phyloP scores from a whole-genome alignment of 2,888 invertebrate genomes.

The Alsophila aescularia region DNA sequence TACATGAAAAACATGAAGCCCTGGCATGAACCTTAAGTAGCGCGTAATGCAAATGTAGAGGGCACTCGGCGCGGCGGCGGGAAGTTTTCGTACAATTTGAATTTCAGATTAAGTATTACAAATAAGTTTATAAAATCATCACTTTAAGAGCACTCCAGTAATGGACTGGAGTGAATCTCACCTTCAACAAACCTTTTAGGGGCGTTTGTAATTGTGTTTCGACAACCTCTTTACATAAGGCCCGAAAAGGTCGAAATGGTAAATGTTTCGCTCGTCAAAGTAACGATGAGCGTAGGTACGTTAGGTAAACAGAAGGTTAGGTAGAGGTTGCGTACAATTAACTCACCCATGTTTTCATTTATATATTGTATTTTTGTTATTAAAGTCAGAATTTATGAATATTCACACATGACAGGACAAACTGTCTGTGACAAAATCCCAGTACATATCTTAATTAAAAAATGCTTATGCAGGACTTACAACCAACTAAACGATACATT shows the following conservation, averaged over 20 bases:
- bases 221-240: constrained; percentile 29
- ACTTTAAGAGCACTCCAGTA: constrained; percentile 50
- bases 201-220: constrained; percentile 34
- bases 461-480: too few species aligned
- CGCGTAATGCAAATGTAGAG: constrained; percentile 59
- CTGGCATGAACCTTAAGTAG: constrained; percentile 50
- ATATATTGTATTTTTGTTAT: too few species aligned
- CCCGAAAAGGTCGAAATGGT: constrained; percentile 11
- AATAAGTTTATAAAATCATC: constrained; percentile 65
- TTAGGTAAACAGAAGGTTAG: neutral
- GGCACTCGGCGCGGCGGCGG: constrained; percentile 40
- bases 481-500: too few species aligned
- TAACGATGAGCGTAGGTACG: constrained; percentile 3
- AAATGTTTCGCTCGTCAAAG: constrained; percentile 17
- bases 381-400: too few species aligned
- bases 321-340: neutral
- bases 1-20: neutral
- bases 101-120: constrained; percentile 65
- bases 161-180: constrained; percentile 51
- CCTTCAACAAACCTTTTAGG: constrained; percentile 38
- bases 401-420: too few species aligned
- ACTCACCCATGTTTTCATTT: neutral
- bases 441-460: too few species aligned
- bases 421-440: too few species aligned
- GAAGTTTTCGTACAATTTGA: constrained; percentile 66